Percentiles rank a stretch among this genome's conserved stretches.
phyloP scores from a whole-genome alignment of 2,113 vertebrate genomes.

The Girardinichthys multiradiatus region DNA sequence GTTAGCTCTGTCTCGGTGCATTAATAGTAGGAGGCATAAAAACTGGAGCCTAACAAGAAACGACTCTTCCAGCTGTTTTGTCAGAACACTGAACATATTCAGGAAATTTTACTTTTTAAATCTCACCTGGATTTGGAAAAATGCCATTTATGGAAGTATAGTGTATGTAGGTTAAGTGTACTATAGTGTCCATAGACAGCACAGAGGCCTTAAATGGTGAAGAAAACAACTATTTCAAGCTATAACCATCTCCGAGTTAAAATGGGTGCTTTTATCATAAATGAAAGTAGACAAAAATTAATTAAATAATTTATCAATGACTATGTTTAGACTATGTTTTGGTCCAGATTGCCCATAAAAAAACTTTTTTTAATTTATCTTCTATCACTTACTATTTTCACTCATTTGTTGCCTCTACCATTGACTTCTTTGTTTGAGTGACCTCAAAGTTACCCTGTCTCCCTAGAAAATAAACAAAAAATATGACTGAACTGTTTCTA shows the following conservation, averaged over 20 bases:
- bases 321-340: neutral
- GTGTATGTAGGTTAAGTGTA: slow-evolving; percentile 5
- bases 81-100: neutral
- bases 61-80: slow-evolving; percentile 6
- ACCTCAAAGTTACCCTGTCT: slow-evolving; percentile 12
- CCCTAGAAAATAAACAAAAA: slow-evolving; percentile 12
- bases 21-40: slow-evolving; percentile 14
- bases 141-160: neutral
- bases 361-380: neutral
- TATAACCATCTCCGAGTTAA: slow-evolving; percentile 25
- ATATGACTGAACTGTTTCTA: neutral
- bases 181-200: slow-evolving; percentile 30
- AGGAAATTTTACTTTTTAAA: slow-evolving; percentile 7
- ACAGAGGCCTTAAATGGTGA: slow-evolving; percentile 29
- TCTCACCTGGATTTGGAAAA: slow-evolving; percentile 35
- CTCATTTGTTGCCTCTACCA: slow-evolving; percentile 16
- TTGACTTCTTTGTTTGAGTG: slow-evolving; percentile 35
- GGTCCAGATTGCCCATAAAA: slow-evolving; percentile 43
- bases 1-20: slow-evolving; percentile 14
- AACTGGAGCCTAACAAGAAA: slow-evolving; percentile 13
- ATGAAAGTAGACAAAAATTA: slow-evolving; percentile 34
- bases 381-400: neutral
- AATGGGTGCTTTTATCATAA: slow-evolving; percentile 18
- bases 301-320: neutral
- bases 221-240: slow-evolving; percentile 25